Evolutionary conservation across 2,113 vertebrate genomes (phyloP).

Genomic region (Riparia riparia): DNA sequence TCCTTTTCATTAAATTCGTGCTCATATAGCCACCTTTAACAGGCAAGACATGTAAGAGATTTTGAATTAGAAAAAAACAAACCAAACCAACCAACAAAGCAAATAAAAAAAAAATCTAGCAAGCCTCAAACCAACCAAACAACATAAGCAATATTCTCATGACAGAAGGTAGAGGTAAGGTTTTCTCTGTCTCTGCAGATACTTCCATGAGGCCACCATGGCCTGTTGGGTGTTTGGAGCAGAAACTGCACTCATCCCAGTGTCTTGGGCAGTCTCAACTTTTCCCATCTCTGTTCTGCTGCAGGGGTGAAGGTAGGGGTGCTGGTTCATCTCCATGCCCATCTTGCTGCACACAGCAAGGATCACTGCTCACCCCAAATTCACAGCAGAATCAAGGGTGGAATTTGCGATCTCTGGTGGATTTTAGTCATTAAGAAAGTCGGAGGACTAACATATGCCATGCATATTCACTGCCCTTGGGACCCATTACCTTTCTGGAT

Average conservation of each 20-base stretch:
- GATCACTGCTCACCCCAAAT: not conserved
- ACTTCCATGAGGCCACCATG: not conserved
- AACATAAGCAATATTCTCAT: not conserved
- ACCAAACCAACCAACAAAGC: not conserved
- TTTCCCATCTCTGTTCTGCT: not conserved
- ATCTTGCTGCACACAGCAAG: not conserved
- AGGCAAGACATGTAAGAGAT: not conserved
- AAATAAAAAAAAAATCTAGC: not conserved
- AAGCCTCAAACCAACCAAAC: not conserved
- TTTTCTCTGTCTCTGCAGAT: not conserved
- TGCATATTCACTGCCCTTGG: not conserved
- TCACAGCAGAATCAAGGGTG: not conserved
- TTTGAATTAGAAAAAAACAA: not conserved
- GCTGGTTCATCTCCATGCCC: not conserved
- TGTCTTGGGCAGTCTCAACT: not conserved
- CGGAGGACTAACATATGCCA: not conserved
- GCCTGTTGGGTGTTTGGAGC: not conserved
- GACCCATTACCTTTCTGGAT: not conserved
- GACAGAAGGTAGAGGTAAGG: not conserved
- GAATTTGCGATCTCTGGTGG: not conserved
- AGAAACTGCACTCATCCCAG: not conserved
- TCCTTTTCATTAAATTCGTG: not conserved
- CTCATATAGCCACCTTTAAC: not conserved
- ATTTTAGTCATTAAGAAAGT: not conserved
- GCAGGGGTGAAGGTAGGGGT: not conserved